phyloP scores from a whole-genome alignment of 2,888 invertebrate species.

The Cloeon dipterum region DNA sequence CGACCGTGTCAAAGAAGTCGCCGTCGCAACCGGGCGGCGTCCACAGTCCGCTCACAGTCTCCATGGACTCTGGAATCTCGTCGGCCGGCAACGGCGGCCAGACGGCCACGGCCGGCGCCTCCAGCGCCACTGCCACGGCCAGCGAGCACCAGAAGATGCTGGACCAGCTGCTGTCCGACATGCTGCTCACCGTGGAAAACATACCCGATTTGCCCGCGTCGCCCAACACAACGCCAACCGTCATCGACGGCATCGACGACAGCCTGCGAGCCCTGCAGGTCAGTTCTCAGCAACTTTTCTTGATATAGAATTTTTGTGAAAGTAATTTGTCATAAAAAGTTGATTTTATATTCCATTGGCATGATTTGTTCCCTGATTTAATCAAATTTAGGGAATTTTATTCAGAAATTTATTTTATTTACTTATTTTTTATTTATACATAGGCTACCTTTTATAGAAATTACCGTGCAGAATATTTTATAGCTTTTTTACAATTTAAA shows the following conservation, averaged over 20 bases:
- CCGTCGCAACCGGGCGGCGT: conserved; percentile 19
- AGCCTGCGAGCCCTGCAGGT: not conserved
- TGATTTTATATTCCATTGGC: no score
- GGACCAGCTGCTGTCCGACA: conserved; percentile 64
- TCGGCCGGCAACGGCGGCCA: conserved; percentile 33
- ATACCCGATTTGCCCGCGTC: conserved; percentile 28
- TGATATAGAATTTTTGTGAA: no score
- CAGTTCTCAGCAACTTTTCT: not conserved
- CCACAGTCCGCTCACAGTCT: conserved; percentile 56
- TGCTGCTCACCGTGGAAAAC: conserved; percentile 71
- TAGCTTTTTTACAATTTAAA: no score
- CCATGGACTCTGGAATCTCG: conserved; percentile 80
- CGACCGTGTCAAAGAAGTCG: conserved; percentile 23
- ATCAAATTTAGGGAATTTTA: no score
- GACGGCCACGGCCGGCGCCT: conserved; percentile 16
- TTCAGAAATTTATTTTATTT: no score
- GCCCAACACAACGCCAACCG: conserved; percentile 4
- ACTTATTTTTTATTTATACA: no score
- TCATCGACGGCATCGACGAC: not conserved
- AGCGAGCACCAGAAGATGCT: conserved; percentile 39
- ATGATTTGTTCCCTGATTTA: no score
- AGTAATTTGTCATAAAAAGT: not conserved
- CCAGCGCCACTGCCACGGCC: conserved; percentile 15
- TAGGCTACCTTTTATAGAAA: no score
- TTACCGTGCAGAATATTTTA: no score